These are phyloP conservation scores for Drosophila suzukii DNA, from an alignment of 1,140 invertebrate genomes.

Conservation along the genomic window DNA sequence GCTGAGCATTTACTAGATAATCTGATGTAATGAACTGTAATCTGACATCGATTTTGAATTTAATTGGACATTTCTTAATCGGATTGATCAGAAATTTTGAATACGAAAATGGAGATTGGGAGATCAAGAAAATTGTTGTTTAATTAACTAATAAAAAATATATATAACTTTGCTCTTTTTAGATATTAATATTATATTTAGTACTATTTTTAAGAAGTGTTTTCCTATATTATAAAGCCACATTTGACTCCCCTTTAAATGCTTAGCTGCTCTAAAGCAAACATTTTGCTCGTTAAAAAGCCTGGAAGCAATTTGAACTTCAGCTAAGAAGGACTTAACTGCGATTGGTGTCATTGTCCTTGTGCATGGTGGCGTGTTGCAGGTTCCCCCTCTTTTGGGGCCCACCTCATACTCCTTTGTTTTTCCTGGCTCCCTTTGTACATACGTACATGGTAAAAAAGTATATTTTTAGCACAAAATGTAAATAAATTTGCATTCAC, in stretches of 20 bases:
- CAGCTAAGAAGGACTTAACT: conserved; percentile 35
- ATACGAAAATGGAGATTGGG: neutral
- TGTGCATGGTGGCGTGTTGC: conserved; percentile 63
- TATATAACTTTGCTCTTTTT: too few species aligned
- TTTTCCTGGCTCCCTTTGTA: conserved; percentile 29
- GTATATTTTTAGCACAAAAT: conserved; percentile 72
- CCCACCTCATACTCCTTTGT: conserved; percentile 55
- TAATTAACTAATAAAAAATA: too few species aligned
- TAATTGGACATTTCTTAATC: conserved; percentile 29
- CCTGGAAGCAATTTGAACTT: conserved; percentile 34
- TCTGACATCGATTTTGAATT: conserved; percentile 19
- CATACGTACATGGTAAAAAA: conserved; percentile 30
- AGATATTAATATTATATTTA: too few species aligned
- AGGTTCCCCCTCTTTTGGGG: conserved; percentile 10
- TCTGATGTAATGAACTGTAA: conserved; percentile 33
- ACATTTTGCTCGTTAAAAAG: conserved; percentile 17
- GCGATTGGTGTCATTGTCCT: conserved; percentile 76
- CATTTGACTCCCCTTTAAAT: neutral
- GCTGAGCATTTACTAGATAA: conserved; percentile 20
- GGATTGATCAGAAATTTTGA: neutral
- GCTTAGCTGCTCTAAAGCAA: conserved; percentile 11
- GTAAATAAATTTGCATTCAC: conserved; percentile 79
- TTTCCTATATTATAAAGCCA: too few species aligned
- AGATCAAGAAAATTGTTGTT: neutral
- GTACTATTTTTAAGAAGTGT: too few species aligned